Base-by-base conservation (phyloP, 37 sponge, comb jelly and placozoan genomes). In the Tethya wilhelma region DNA sequence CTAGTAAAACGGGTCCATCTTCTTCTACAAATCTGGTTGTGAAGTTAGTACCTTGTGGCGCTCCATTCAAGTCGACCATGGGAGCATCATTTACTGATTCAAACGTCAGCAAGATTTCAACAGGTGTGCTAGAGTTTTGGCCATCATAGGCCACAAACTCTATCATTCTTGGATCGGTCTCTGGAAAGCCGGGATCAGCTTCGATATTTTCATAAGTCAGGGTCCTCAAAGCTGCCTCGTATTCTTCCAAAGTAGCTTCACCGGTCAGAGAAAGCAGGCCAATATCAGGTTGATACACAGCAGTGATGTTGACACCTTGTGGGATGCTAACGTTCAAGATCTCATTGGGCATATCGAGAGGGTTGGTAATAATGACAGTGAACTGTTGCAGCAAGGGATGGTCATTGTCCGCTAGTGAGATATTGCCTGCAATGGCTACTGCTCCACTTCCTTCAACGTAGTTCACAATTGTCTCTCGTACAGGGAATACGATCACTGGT, bases 21-120 rank as follows among this genome's bases (percentile, higher is more conserved):
- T 96, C 91, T 59, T 96, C 96, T 6, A 69, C 80, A 56, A 87
- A 96, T 17, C 28, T 17, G 26, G 82, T 74, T 11, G 44, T 84
- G 63, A 56, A 89, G 37, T 89, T 75, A 1, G 53, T 44, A 4
- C 70, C 69, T 19, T 77, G 59, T 20, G 8, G 46, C 0, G 79
- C 73, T n/a, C 93, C 93, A 81, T 92, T 96, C 40, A 96, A 77
- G 38, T 96, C 96, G 1, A 96, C 33, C 5, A 93, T 80, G 19
- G 96, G 90, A 38, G 93, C 75, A 71, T 96, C 96, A 77, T 96
- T 96, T 49, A 96, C 93, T 0, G 96, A 81, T 1, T 86, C 68
- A 64, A 96, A 96, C 1, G 91, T 93, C 29, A 96, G 64, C 0
- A 69, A 29, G 14, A 85, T 39, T 1, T 31, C 29, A 0, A 79